Conservation (phyloP, 2,797 vertebrate genomes). For the Pipistrellus kuhlii region DNA sequence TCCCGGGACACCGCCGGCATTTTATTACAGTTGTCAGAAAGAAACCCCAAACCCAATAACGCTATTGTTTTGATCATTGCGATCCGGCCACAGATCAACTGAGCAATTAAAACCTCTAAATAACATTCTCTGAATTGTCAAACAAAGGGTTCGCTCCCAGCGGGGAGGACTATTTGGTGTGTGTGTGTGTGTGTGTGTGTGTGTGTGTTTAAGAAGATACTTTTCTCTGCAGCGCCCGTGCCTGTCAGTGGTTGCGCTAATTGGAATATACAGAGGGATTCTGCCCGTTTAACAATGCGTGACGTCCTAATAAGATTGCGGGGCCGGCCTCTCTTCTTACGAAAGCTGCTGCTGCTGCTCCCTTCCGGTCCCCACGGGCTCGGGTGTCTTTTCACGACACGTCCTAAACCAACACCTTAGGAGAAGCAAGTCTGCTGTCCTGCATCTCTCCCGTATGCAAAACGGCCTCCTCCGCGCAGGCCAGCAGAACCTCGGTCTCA, state of each 20-base stretch:
- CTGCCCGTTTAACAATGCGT: slow-evolving; percentile 85
- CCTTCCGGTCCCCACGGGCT: slow-evolving; percentile 50
- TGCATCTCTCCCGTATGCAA: slow-evolving; percentile 49
- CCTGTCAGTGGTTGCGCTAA: slow-evolving; percentile 87
- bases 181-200: too few species aligned
- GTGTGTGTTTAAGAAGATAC: slow-evolving; percentile 80
- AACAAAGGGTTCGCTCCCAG: slow-evolving; percentile 90
- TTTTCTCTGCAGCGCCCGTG: slow-evolving; percentile 85
- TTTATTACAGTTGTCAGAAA: slow-evolving; percentile 94
- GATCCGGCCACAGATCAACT: slow-evolving; percentile 92
- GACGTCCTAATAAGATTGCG: slow-evolving; percentile 88
- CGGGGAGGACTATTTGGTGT: slow-evolving; percentile 84
- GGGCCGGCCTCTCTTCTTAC: slow-evolving; percentile 89
- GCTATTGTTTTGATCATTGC: slow-evolving; percentile 93
- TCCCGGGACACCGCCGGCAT: slow-evolving; percentile 87
- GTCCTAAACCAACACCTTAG: slow-evolving; percentile 74
- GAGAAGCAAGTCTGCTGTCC: slow-evolving; percentile 68
- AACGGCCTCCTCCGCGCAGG: slow-evolving; percentile 54
- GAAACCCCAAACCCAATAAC: slow-evolving; percentile 85
- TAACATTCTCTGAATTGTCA: slow-evolving; percentile 91
- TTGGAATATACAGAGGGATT: slow-evolving; percentile 88
- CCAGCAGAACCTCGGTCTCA: slow-evolving; percentile 39
- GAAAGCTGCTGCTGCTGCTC: slow-evolving; percentile 86
- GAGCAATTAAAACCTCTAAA: slow-evolving; percentile 97
- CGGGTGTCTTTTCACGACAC: slow-evolving; percentile 62